Evolutionary conservation across 2,113 vertebrate species (phyloP), one percentile per base, ranked within the genome.

Genomic region (Rhinolophus sinicus): DNA sequence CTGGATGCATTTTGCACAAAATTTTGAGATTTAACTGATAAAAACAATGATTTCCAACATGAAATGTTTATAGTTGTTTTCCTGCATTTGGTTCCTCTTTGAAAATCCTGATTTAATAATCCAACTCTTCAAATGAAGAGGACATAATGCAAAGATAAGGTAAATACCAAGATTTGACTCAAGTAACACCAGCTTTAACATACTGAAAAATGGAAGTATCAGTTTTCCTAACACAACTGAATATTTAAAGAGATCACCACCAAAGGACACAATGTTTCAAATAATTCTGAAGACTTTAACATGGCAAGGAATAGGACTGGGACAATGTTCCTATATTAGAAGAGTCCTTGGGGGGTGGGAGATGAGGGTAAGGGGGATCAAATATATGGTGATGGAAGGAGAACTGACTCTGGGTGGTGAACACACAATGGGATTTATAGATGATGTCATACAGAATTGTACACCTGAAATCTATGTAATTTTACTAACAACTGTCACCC

Each of bases 181-280:
- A 69, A 44, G 16, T n/a, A 62, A 62, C 44, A 84, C 88, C 6
- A 81, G 65, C 28, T 89, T 22, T 33, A 89, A 58, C n/a, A 76
- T 30, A 76, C 5, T 81, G 60, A 80, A 93, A 70, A 67, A 35
- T 33, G 18, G 7, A 82, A 83, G 67, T 60, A 88, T 64, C 35
- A 19, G 18, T 62, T 82, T 92, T 21, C 30, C 35, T 54, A 88
- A 65, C 7, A 90, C 33, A 77, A 77, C 1, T 50, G 47, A 85
- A 33, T 76, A 81, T 69, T 69, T 78, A 67, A 85, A 95, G 54
- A 44, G 50, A 67, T 78, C 47, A 69, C 13, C 18, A 58, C 58
- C 64, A 90, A 92, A 97, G n/a, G 83, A 89, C 80, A 86, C 89
- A 77, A 40, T 7, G 26, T 86, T 88, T 65, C 14, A 50, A 90